Evolutionary conservation across 2,113 vertebrate genomes (phyloP).

Genomic region (Eulemur rufifrons): DNA sequence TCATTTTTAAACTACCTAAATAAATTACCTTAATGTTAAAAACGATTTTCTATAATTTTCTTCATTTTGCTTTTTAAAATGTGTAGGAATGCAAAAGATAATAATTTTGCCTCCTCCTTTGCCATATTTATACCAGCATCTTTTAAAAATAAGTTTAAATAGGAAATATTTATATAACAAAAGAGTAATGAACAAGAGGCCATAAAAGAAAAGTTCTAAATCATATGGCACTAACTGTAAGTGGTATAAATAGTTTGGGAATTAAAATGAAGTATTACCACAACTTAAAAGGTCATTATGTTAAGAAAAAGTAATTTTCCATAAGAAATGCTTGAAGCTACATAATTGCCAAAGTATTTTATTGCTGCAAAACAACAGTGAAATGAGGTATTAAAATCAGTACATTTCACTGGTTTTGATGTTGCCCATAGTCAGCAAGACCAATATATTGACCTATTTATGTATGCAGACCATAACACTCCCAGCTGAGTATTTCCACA

Average conservation of each 20-base stretch:
- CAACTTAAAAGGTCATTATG: conserved; percentile 58
- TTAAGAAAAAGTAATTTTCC: conserved; percentile 67
- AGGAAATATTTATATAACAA: conserved; percentile 6
- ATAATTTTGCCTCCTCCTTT: background rate
- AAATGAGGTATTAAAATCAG: conserved; percentile 57
- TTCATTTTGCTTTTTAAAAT: background rate
- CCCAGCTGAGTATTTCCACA: conserved; percentile 8
- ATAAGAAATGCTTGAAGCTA: conserved; percentile 34
- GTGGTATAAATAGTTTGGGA: conserved; percentile 53
- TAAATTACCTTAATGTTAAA: background rate
- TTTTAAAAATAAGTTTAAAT: conserved; percentile 23
- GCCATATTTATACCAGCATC: background rate
- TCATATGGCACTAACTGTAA: conserved; percentile 4
- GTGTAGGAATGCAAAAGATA: background rate
- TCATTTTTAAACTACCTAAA: background rate
- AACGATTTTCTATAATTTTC: background rate
- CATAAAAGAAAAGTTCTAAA: conserved; percentile 36
- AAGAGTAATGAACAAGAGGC: background rate
- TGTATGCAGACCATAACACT: background rate
- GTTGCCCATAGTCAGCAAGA: background rate
- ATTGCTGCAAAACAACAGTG: conserved; percentile 54
- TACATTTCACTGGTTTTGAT: conserved; percentile 36
- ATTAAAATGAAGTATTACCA: conserved; percentile 60
- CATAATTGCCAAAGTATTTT: conserved; percentile 55
- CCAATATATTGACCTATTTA: background rate